Evolutionary conservation across 2,888 invertebrate species (phyloP).

Genomic region (Rhyacophila evoluta): DNA sequence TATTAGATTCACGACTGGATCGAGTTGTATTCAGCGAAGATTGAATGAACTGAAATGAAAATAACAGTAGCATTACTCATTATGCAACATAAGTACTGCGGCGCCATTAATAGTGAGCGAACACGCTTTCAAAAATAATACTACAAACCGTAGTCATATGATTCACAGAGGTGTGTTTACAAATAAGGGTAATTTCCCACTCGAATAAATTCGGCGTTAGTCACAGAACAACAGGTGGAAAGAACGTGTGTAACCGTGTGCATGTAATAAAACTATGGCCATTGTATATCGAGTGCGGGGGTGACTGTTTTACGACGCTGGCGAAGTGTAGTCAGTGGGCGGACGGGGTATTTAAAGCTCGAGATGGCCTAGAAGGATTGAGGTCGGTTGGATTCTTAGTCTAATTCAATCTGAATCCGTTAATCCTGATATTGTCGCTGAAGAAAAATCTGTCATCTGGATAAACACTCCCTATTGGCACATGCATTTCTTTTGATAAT

Average conservation of each 20-base stretch:
- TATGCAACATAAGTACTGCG: too few relatives aligned
- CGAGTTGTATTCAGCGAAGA: too few relatives aligned
- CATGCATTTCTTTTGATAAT: too few relatives aligned
- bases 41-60: too few relatives aligned
- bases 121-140: background rate
- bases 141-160: background rate
- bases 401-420: too few relatives aligned
- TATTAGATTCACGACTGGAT: too few relatives aligned
- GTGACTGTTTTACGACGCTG: background rate
- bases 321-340: background rate
- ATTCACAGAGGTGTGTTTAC: constrained; percentile 1
- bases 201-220: background rate
- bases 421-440: too few relatives aligned
- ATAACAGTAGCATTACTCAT: too few relatives aligned
- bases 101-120: too few relatives aligned
- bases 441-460: too few relatives aligned
- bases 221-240: constrained; percentile 1
- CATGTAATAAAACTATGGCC: background rate
- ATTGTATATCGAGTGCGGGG: background rate
- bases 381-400: too few relatives aligned
- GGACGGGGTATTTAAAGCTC: background rate
- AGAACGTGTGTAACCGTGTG: background rate
- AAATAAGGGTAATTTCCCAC: background rate
- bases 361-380: background rate
- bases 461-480: too few relatives aligned